Conservation (phyloP, 2,797 vertebrate species). For the Labroides dimidiatus region DNA sequence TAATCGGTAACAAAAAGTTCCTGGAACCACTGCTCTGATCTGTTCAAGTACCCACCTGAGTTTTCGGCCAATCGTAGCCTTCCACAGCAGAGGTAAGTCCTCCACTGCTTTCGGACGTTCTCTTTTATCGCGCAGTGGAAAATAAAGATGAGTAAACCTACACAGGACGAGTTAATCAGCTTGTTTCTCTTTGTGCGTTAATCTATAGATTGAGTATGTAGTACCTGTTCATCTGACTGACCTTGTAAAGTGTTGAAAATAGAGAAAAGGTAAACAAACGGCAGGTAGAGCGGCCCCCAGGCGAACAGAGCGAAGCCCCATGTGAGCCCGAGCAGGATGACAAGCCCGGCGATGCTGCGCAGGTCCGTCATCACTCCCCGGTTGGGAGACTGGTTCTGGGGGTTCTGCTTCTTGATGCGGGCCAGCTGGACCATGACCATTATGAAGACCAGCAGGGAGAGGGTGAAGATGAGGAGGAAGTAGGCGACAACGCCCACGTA, state of each 20-base stretch:
- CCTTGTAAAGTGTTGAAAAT: conserved; percentile 96
- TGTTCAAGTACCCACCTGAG: conserved; percentile 83
- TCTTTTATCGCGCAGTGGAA: conserved; percentile 96
- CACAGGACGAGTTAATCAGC: background rate
- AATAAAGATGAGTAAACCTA: conserved; percentile 94
- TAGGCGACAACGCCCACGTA: conserved; percentile 94
- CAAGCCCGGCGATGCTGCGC: conserved; percentile 89
- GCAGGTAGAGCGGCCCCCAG: conserved; percentile 88
- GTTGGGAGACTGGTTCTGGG: conserved; percentile 89
- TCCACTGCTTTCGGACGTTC: conserved; percentile 93
- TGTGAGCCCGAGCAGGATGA: conserved; percentile 93
- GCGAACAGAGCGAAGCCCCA: conserved; percentile 97
- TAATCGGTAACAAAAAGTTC: too few species aligned
- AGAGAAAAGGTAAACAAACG: conserved; percentile 93
- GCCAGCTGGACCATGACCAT: conserved; percentile 93
- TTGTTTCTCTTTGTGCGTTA: background rate
- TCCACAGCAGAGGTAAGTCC: conserved; percentile 92
- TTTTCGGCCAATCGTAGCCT: conserved; percentile 90
- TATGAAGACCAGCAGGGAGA: conserved; percentile 92
- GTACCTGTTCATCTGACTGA: conserved; percentile 59
- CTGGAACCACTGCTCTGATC: too few species aligned
- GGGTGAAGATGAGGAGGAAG: conserved; percentile 88
- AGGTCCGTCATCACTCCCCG: conserved; percentile 88
- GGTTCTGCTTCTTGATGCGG: conserved; percentile 94
- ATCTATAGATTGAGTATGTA: background rate